phyloP scores from a whole-genome alignment of 2,888 invertebrate species.

The Orthonevra nobilis region DNA sequence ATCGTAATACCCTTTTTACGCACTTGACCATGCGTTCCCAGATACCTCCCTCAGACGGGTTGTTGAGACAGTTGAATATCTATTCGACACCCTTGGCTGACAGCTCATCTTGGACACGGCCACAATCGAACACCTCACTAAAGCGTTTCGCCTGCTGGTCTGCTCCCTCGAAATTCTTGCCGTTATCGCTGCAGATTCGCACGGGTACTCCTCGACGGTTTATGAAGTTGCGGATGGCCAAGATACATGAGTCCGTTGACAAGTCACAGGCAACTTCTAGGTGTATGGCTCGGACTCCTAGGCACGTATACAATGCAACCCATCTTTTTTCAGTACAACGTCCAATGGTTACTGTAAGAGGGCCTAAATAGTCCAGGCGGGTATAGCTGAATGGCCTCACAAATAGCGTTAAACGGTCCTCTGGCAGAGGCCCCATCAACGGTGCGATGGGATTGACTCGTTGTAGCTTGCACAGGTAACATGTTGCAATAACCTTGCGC shows the following conservation, averaged over 20 bases:
- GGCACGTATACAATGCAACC: constrained; percentile 54
- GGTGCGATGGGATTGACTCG: constrained; percentile 30
- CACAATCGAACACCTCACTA: constrained; percentile 21
- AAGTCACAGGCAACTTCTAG: constrained; percentile 17
- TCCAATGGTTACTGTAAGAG: constrained; percentile 58
- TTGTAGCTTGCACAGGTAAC: constrained; percentile 8
- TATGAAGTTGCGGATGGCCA: constrained; percentile 49
- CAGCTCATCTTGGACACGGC: constrained; percentile 23
- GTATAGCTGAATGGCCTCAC: too few species aligned
- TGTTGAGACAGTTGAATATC: constrained; percentile 25
- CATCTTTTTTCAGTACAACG: constrained; percentile 41
- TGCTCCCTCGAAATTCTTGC: not conserved
- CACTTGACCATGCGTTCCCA: constrained; percentile 71
- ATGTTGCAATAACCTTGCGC: constrained; percentile 16
- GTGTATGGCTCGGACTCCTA: constrained; percentile 19
- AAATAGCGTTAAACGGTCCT: too few species aligned
- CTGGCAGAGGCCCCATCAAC: constrained; percentile 65
- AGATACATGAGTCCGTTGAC: constrained; percentile 35
- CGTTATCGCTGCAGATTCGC: too few species aligned
- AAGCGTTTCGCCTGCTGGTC: constrained; percentile 23
- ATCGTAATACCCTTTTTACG: constrained; percentile 51
- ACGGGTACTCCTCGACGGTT: constrained; percentile 23
- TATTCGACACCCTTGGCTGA: constrained; percentile 29
- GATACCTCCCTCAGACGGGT: constrained; percentile 52
- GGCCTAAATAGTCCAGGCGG: too few species aligned